Percentiles rank a stretch among this genome's conserved stretches.
Conservation (phyloP, 2,888 invertebrate genomes). For the Morpho achilles region DNA sequence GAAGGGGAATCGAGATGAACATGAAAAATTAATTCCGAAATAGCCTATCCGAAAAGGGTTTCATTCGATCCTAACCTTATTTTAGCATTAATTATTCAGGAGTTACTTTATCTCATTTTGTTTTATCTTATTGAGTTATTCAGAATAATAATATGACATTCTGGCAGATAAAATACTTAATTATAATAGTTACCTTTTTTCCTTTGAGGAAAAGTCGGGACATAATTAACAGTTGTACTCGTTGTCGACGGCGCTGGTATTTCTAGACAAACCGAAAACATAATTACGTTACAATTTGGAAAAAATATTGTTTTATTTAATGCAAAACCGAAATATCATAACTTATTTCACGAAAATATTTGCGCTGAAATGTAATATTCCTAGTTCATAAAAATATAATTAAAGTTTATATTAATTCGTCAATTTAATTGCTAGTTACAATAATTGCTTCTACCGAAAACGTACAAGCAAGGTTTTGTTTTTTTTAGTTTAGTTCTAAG, state of each 20-base stretch:
- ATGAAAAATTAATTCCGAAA: conserved; percentile 52
- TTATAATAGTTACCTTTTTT: conserved; percentile 80
- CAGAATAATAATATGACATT: conserved; percentile 7
- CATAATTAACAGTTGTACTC: conserved; percentile 76
- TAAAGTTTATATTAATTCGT: too few relatives aligned
- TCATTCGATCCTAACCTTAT: conserved; percentile 33
- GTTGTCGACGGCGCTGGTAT: conserved; percentile 91
- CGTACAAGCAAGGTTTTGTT: too few relatives aligned
- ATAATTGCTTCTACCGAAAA: too few relatives aligned
- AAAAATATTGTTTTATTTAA: neutral
- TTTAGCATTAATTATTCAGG: conserved; percentile 22
- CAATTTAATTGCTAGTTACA: too few relatives aligned
- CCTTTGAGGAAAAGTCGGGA: conserved; percentile 78
- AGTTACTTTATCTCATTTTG: conserved; percentile 11
- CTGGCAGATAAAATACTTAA: conserved; percentile 7
- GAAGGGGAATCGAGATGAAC: conserved; percentile 39
- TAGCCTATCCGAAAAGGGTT: conserved; percentile 42
- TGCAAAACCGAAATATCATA: neutral
- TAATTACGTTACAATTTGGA: conserved; percentile 4
- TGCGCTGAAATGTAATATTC: too few relatives aligned
- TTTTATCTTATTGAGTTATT: conserved; percentile 18
- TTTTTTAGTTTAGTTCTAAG: too few relatives aligned
- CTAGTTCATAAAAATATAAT: too few relatives aligned
- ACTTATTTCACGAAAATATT: too few relatives aligned
- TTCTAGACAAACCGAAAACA: conserved; percentile 76